phyloP scores from a whole-genome alignment of 2,888 invertebrate genomes.

The Drosophila hamatofila region DNA sequence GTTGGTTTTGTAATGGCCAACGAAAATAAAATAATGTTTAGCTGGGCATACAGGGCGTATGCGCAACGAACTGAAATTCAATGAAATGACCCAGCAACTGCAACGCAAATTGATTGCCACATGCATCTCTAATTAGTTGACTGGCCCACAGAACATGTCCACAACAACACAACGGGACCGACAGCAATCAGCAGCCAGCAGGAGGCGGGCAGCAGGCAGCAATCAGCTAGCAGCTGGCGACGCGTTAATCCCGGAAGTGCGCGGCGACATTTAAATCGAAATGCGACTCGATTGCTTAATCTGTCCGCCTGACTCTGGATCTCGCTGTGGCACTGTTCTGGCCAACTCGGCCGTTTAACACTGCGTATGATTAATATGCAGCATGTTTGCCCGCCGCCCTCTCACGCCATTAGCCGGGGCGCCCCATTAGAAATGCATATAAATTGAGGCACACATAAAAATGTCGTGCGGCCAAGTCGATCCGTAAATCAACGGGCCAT shows the following conservation, averaged over 20 bases:
- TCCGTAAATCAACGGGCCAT: slow-evolving; percentile 72
- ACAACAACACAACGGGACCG: slow-evolving; percentile 15
- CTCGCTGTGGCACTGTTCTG: slow-evolving; percentile 24
- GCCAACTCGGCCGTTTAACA: slow-evolving; percentile 41
- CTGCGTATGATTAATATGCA: slow-evolving; percentile 74
- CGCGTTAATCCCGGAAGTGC: slow-evolving; percentile 69
- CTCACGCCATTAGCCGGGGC: slow-evolving; percentile 37
- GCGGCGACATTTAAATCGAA: slow-evolving; percentile 66
- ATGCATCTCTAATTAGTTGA: slow-evolving; percentile 73
- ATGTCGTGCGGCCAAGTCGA: slow-evolving; percentile 54
- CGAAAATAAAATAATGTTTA: slow-evolving; percentile 51
- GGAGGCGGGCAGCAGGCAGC: neutral
- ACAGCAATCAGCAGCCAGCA: neutral
- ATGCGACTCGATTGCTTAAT: slow-evolving; percentile 65
- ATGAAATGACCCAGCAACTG: slow-evolving; percentile 71
- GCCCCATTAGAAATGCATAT: slow-evolving; percentile 73
- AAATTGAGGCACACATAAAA: slow-evolving; percentile 69
- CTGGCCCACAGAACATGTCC: slow-evolving; percentile 21
- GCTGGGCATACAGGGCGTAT: slow-evolving; percentile 40
- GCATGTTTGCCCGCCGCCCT: slow-evolving; percentile 20
- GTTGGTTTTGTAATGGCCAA: slow-evolving; percentile 47
- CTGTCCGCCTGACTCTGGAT: slow-evolving; percentile 17
- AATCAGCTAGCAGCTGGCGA: neutral
- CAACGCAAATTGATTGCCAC: slow-evolving; percentile 72
- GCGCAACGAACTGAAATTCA: slow-evolving; percentile 49